These are phyloP conservation scores for Orthonyx spaldingii DNA, from an alignment of 2,113 vertebrate species.

Conservation along the genomic window DNA sequence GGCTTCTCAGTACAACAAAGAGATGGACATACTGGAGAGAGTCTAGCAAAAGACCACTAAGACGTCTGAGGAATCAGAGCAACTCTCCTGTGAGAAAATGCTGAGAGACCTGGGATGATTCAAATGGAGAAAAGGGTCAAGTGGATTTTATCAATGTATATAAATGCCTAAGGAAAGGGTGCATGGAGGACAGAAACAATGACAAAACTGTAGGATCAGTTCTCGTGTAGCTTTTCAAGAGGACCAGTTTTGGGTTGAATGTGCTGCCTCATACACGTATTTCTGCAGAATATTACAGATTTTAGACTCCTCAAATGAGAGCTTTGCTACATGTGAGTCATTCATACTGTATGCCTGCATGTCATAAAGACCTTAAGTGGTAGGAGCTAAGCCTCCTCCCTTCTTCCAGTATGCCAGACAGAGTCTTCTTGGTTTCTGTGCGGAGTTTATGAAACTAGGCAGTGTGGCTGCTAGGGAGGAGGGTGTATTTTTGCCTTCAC, in stretches of 20 bases:
- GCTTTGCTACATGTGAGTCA: neutral
- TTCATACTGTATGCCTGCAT: neutral
- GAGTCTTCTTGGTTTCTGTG: neutral
- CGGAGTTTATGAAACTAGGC: neutral
- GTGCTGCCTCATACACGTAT: neutral
- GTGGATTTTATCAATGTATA: neutral
- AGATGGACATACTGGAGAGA: accelerated
- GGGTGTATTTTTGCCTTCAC: neutral
- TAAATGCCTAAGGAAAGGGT: neutral
- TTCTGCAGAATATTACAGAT: neutral
- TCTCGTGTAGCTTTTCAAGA: neutral
- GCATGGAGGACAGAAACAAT: neutral
- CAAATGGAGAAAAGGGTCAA: neutral
- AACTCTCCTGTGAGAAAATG: neutral
- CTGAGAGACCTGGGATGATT: neutral
- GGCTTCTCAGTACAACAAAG: neutral
- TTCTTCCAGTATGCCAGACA: neutral
- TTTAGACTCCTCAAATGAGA: neutral
- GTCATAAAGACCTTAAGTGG: neutral
- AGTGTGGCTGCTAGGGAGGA: neutral
- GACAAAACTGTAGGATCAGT: neutral
- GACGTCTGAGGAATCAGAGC: neutral
- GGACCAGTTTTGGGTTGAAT: neutral
- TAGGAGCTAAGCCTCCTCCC: neutral
- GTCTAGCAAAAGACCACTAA: neutral